Base-by-base conservation (phyloP, 2,797 vertebrate genomes). In the Psittacula derbiana region DNA sequence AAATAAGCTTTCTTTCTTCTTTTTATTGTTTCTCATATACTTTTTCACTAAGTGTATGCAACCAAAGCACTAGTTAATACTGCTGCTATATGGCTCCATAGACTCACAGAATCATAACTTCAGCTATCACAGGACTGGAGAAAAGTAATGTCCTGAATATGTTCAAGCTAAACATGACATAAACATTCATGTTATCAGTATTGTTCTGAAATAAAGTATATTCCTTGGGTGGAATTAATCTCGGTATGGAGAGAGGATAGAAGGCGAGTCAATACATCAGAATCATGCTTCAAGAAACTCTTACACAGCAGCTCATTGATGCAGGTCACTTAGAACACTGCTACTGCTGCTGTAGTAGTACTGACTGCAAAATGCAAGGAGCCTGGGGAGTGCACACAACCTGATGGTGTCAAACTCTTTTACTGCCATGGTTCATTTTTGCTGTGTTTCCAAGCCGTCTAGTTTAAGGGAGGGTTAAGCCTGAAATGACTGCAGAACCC, bases 341-440 rank as follows among this genome's bases (percentile, higher is more conserved):
- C 41, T 69, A 40, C 41, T 62, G 58, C 53, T 12, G 3, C 44
- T 33, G 31, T 33, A 12, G 11, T 12, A 66, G 3, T 11, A 43
- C 36, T 25, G 40, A 30, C 24, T 81, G n/a, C 25, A 57, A 40
- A 80, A 70, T 12, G 25, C 6, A 10, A 41, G 47, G 19, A 10
- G 14, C 4, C 10, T 0, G 4, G 10, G 46, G 16, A 36, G 9
- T 12, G 14, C n/a, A 19, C 2, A 0, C 40, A 52, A 25, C 57
- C 30, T 2, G 1, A 28, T 91, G 64, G 5, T 74, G 76, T 60
- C 30, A 47, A 61, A 20, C 23, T 36, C 52, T 75, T 55, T 55
- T 52, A 41, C 10, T 41, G 19, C 11, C 0, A 0, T 31, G 25
- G 8, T 20, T 86, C 12, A 0, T 6, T 91, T 79, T 47, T 62